These are phyloP conservation scores for Steromphala cineraria DNA, from an alignment of 2,888 invertebrate genomes.

Conservation along the genomic window DNA sequence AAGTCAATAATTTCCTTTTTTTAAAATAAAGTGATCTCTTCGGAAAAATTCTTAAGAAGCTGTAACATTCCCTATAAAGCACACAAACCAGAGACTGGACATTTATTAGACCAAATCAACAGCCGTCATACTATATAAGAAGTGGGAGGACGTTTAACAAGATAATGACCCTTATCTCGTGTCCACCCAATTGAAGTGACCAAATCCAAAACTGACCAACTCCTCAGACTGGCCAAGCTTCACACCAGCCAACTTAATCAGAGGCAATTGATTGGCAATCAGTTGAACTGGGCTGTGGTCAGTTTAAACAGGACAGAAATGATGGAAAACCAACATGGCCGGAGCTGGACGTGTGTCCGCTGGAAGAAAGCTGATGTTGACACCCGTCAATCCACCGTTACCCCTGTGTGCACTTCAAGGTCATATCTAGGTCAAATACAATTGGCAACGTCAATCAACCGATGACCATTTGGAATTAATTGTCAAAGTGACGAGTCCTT, in stretches of 20 bases:
- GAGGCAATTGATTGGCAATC: constrained; percentile 10
- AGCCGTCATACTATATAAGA: no score
- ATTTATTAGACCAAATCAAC: no score
- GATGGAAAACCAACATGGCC: constrained; percentile 1
- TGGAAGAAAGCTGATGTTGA: not conserved
- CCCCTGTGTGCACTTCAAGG: constrained; percentile 13
- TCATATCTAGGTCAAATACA: not conserved
- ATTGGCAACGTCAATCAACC: constrained; percentile 13
- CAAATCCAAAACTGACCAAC: not conserved
- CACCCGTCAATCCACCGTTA: not conserved
- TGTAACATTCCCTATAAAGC: no score
- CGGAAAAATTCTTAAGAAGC: no score
- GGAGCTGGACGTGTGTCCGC: not conserved
- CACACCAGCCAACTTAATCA: not conserved
- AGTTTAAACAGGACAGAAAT: not conserved
- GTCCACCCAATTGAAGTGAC: not conserved
- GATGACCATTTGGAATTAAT: not conserved
- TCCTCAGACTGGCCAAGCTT: not conserved
- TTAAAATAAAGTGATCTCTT: no score
- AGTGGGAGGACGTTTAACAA: no score
- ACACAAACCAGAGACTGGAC: no score
- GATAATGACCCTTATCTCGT: not conserved
- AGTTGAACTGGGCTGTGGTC: not conserved
- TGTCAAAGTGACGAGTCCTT: constrained; percentile 10
- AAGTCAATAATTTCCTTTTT: no score